These are phyloP conservation scores for Nomia melanderi DNA, from an alignment of 1,140 invertebrate genomes.

Conservation along the genomic window DNA sequence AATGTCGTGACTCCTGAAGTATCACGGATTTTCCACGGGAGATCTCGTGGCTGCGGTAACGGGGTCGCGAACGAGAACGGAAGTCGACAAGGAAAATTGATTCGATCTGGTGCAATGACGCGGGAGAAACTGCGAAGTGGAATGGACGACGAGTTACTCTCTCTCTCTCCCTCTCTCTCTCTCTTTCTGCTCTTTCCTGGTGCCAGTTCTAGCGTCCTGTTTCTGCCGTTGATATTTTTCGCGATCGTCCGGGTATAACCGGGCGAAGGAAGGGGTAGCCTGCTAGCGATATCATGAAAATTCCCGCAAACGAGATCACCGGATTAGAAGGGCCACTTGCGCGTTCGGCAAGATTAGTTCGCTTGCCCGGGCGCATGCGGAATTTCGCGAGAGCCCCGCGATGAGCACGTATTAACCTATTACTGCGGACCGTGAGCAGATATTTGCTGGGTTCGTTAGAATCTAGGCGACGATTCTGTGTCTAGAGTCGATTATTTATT, in stretches of 20 bases:
- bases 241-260: not conserved
- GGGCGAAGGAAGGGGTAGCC: not conserved
- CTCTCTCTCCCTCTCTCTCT: not conserved
- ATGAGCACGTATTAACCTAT: not conserved
- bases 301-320: not conserved
- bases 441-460: too few relatives aligned
- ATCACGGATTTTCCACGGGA: slow-evolving; percentile 29
- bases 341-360: not conserved
- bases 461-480: too few relatives aligned
- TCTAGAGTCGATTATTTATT: too few relatives aligned
- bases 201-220: not conserved
- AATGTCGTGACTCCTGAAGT: slow-evolving; percentile 23
- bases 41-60: slow-evolving; percentile 38
- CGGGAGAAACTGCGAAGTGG: slow-evolving; percentile 57
- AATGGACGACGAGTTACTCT: slow-evolving; percentile 33
- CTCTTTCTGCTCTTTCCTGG: not conserved
- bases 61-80: slow-evolving; percentile 44
- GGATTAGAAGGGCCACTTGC: not conserved
- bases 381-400: not conserved
- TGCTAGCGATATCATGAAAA: not conserved
- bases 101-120: slow-evolving; percentile 61
- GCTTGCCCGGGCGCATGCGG: not conserved
- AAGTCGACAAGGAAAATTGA: slow-evolving; percentile 59
- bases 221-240: slow-evolving; percentile 7
- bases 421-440: not conserved